Base-by-base conservation (phyloP, 2,888 invertebrate genomes). In the Pachliopta kotzebuea region DNA sequence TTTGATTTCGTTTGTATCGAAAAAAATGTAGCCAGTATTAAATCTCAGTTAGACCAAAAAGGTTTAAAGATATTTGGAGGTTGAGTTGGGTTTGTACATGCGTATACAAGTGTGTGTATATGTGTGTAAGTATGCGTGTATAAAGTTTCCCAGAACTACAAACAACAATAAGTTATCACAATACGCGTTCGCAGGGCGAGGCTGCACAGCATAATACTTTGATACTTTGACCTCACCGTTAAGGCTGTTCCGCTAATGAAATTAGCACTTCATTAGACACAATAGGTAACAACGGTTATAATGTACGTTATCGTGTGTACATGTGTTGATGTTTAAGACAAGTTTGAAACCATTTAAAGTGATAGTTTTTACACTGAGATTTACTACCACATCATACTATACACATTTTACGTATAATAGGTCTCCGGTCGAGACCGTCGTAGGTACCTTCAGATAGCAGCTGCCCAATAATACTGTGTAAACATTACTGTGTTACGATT, bases 241-340 rank as follows among this genome's bases (percentile, higher is more conserved):
- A 74, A 81, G 83, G 81, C 78, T 78, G 76, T 76, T 76, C 72
- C 74, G 75, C 76, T 81, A 80, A 77, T 82, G 74, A 80, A 78
- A 79, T 81, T 80, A 76, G 76, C 69, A 70, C 68, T 63, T 63
- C 67, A 68, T 70, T 70, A 66, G 61, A 60, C 59, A 64, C 57
- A 60, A 68, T 67, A 67, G 57, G 54, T 64, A 65, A 66, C 62
- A 56, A 60, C 54, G 37, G 31, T 58, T 42, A 52, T 26, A 56
- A 37, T 60, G 61, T 52, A 37, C 37, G 14, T 37, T 37, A 63
- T 67, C 68, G 65, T 62, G 9, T 20, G 9, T 20, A 14, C 14
- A 0, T 14, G 14, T 56, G 60, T 37, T 21, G 26, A 18, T 60
- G 42, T 55, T 49, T 55, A 63, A 49, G 37, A 11, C 37, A 14